phyloP scores from a whole-genome alignment of 2,797 vertebrate genomes.

The Telmatherina bonti region DNA sequence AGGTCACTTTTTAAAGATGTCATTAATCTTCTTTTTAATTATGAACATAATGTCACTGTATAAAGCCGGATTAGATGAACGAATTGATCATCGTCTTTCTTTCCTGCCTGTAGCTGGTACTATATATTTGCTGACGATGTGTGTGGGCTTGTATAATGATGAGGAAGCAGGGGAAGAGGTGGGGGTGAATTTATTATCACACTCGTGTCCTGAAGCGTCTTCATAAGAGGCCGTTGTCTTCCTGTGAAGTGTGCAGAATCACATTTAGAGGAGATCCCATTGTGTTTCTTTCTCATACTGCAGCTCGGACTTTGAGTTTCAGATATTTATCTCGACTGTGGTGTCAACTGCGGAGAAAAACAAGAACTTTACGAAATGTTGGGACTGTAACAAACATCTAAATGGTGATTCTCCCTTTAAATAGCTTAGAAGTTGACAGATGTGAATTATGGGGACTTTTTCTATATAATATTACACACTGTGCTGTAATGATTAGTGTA shows the following conservation, averaged over 20 bases:
- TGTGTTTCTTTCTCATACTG: too few species aligned
- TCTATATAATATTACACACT: too few species aligned
- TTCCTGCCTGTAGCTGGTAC: background rate
- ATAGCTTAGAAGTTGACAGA: too few species aligned
- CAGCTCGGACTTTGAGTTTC: too few species aligned
- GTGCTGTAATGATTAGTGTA: too few species aligned
- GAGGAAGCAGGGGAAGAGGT: constrained; percentile 7
- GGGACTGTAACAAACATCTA: too few species aligned
- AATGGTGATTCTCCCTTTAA: too few species aligned
- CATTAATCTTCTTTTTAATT: constrained; percentile 77
- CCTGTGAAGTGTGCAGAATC: background rate
- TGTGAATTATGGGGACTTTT: too few species aligned
- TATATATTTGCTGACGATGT: constrained; percentile 47
- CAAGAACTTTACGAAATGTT: too few species aligned
- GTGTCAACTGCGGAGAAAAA: too few species aligned
- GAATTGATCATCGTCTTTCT: constrained; percentile 62
- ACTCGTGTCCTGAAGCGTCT: background rate
- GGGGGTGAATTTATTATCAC: constrained; percentile 12
- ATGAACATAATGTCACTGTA: constrained; percentile 60
- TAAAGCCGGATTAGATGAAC: constrained; percentile 60
- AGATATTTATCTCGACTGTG: too few species aligned
- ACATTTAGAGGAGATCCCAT: too few species aligned
- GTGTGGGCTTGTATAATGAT: constrained; percentile 53
- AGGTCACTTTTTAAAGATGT: constrained; percentile 71
- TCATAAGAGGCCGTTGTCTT: constrained; percentile 3